phyloP scores from a whole-genome alignment of 1,140 invertebrate genomes.

The Lycorma delicatula region DNA sequence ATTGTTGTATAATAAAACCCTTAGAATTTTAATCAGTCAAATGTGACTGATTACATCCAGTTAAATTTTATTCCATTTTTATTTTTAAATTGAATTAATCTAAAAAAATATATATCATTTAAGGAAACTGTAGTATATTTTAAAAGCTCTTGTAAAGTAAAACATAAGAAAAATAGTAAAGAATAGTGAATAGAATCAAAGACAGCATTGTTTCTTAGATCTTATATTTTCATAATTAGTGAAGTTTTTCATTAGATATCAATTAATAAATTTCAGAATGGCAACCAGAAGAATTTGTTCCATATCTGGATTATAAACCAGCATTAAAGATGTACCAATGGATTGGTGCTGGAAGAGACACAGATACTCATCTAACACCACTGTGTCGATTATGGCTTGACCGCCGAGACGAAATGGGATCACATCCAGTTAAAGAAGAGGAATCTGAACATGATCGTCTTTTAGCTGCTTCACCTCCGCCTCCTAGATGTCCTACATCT shows the following conservation, averaged over 20 bases:
- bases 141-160: no score
- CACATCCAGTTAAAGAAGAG: constrained; percentile 13
- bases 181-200: no score
- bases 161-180: no score
- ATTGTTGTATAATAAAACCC: no score
- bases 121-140: no score
- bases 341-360: constrained; percentile 91
- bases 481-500: constrained; percentile 51
- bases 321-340: constrained; percentile 70
- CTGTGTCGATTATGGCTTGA: constrained; percentile 70
- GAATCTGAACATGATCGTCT: constrained; percentile 6
- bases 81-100: no score
- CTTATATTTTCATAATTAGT: no score
- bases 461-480: constrained; percentile 42
- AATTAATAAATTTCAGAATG: constrained; percentile 39
- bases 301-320: constrained; percentile 84
- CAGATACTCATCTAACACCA: constrained; percentile 64
- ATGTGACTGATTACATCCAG: no score
- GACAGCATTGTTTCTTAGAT: no score
- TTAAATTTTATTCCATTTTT: no score
- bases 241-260: background rate
- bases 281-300: constrained; percentile 82
- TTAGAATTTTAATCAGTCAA: no score
- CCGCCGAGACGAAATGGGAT: constrained; percentile 42
- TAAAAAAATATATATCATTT: no score